A percentile compares a stretch with the other conserved stretches of the same genome.
phyloP scores from a whole-genome alignment of 2,888 invertebrate genomes.

The Amphipyra tragopoginis region DNA sequence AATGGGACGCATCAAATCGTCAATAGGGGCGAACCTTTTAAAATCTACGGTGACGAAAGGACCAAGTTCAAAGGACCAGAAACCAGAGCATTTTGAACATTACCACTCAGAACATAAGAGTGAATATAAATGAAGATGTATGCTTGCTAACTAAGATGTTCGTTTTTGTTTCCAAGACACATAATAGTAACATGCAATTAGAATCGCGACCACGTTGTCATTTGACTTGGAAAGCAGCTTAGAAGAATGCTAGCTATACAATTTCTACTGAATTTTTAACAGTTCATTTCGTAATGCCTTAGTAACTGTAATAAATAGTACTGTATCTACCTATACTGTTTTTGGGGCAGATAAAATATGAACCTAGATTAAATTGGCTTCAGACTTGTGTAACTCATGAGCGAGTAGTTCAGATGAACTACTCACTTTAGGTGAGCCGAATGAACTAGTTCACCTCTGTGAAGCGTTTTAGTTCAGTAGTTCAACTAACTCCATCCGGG shows the following conservation, averaged over 20 bases:
- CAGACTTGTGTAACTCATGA: no score
- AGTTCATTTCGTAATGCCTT: slow-evolving; percentile 67
- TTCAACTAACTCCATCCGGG: no score
- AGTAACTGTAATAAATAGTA: slow-evolving; percentile 52
- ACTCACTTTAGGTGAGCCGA: no score
- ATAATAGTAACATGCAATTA: slow-evolving; percentile 78
- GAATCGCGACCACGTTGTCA: slow-evolving; percentile 76
- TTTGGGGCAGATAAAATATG: neutral
- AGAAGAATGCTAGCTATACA: slow-evolving; percentile 72
- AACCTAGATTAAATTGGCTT: no score
- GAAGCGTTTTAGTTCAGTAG: no score
- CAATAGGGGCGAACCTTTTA: slow-evolving; percentile 71
- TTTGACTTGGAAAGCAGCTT: slow-evolving; percentile 84
- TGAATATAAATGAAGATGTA: slow-evolving; percentile 10
- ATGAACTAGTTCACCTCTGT: no score
- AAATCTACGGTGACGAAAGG: slow-evolving; percentile 65
- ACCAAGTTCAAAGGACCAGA: slow-evolving; percentile 14
- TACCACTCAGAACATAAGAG: slow-evolving; percentile 37
- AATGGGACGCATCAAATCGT: slow-evolving; percentile 85
- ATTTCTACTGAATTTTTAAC: slow-evolving; percentile 74
- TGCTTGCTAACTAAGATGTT: slow-evolving; percentile 48
- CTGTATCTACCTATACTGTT: neutral
- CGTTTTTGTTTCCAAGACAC: slow-evolving; percentile 60
- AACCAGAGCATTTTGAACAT: slow-evolving; percentile 48
- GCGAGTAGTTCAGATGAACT: no score